Evolutionary conservation across 1,140 invertebrate genomes (phyloP).

Genomic region (Leptopilina boulardi): DNA sequence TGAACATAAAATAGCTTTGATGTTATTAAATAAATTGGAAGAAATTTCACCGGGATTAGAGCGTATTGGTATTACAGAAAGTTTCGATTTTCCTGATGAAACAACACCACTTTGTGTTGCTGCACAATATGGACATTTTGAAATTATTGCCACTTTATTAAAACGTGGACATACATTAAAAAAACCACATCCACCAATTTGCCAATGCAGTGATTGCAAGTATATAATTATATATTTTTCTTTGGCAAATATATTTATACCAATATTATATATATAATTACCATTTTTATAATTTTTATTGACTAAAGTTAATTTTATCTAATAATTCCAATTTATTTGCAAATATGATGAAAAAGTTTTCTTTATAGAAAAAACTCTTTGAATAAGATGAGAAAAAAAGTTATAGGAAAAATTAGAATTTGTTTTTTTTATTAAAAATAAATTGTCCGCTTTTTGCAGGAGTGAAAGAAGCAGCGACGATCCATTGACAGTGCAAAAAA

Average conservation of each 20-base stretch:
- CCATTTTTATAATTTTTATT: too few species aligned
- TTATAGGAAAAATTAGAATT: too few species aligned
- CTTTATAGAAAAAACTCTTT: too few species aligned
- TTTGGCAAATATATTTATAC: too few species aligned
- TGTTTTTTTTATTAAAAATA: too few species aligned
- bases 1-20: conserved; percentile 71
- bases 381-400: too few species aligned
- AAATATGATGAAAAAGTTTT: too few species aligned
- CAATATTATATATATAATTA: too few species aligned
- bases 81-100: conserved; percentile 81
- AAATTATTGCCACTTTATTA: conserved; percentile 82
- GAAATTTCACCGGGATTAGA: conserved; percentile 73
- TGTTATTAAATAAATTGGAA: conserved; percentile 75
- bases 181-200: conserved; percentile 80
- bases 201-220: conserved; percentile 78
- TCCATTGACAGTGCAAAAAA: conserved; percentile 72
- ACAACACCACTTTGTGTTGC: conserved; percentile 85
- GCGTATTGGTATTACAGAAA: conserved; percentile 74
- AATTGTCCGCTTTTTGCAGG: conserved; percentile 46
- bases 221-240: conserved; percentile 49
- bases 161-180: conserved; percentile 77
- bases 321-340: too few species aligned
- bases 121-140: conserved; percentile 83
- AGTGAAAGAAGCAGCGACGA: conserved; percentile 69
- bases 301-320: too few species aligned